Base-by-base conservation (phyloP, 2,113 vertebrate species). In the Hippolais icterina region DNA sequence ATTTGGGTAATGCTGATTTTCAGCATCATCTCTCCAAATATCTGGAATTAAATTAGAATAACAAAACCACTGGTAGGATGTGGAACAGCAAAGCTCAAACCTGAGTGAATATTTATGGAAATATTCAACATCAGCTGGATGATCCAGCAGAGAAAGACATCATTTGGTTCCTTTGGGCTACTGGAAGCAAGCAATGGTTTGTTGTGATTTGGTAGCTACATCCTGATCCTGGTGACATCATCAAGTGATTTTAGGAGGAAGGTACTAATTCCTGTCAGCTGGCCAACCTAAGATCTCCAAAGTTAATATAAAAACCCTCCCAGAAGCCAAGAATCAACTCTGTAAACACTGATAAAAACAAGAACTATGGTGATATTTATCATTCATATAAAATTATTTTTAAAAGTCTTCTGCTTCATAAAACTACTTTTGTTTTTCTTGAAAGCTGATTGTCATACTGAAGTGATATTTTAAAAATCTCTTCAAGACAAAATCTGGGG, bases 1-100 rank as follows among this genome's bases (percentile, higher is more conserved):
- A 39, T 12, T 9, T 12, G 23, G 16, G 3, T 1, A 18, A 35
- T 0, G 0, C 8, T 6, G 41, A 17, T 25, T 68, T 71, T 75
- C 35, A 50, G 24, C 18, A 7, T 49, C 37, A 53, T 6, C 65
- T 63, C 42, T 69, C 44, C 23, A 33, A 60, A 4, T 39, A 57
- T 1, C 52, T 70, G n/a, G n/a, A 42, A 74, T 46, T 59, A 35
- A 66, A 42, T 27, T 23, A 29, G 28, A 79, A 31, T 21, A 2
- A 16, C 0, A 0, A 70, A 12, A 46, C 35, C 31, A 4, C 2
- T 9, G 14, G 33, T 24, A 69, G 31, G 33, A 75, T 2, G 27
- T 11, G 6, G 39, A 57, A 47, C 9, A 82, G n/a, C 29, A 69
- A 78, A 87, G 46, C 50, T 84, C 64, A 69, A 61, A 56, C 25